phyloP scores from a whole-genome alignment of 2,888 invertebrate species.

The Mylabris sibirica region DNA sequence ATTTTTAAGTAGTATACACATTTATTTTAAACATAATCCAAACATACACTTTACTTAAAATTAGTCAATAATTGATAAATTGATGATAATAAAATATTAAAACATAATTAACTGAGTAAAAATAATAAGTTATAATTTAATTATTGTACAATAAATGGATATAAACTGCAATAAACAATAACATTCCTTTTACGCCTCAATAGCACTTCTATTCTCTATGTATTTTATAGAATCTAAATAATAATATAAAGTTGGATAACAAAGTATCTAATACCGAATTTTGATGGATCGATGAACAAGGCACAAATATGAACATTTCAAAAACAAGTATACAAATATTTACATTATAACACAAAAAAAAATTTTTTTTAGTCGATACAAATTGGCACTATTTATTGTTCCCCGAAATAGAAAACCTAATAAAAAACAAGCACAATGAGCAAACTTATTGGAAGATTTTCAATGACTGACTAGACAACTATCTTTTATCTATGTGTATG shows the following conservation, averaged over 20 bases:
- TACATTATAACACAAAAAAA: neutral
- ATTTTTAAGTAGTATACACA: neutral
- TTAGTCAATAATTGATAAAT: conserved; percentile 42
- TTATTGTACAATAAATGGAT: conserved; percentile 39
- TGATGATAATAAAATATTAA: conserved; percentile 52
- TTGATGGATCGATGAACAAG: conserved; percentile 30
- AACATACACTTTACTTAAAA: conserved; percentile 51
- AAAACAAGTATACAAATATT: conserved; percentile 14
- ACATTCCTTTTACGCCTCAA: conserved; percentile 47
- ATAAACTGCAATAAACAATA: conserved; percentile 36
- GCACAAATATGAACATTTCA: conserved; percentile 48
- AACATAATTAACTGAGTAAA: conserved; percentile 52
- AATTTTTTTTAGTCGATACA: neutral
- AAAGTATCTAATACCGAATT: neutral
- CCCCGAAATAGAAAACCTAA: neutral
- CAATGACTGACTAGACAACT: conserved; percentile 24
- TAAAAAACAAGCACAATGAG: neutral
- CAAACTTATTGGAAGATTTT: conserved; percentile 16
- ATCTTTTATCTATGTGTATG: neutral
- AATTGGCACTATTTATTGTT: neutral
- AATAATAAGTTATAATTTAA: conserved; percentile 49
- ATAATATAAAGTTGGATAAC: conserved; percentile 8
- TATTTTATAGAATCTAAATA: conserved; percentile 26
- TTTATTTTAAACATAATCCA: conserved; percentile 50
- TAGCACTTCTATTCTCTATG: conserved; percentile 31